Base-by-base conservation (phyloP, 2,888 invertebrate species). In the Tiliacea citrago region DNA sequence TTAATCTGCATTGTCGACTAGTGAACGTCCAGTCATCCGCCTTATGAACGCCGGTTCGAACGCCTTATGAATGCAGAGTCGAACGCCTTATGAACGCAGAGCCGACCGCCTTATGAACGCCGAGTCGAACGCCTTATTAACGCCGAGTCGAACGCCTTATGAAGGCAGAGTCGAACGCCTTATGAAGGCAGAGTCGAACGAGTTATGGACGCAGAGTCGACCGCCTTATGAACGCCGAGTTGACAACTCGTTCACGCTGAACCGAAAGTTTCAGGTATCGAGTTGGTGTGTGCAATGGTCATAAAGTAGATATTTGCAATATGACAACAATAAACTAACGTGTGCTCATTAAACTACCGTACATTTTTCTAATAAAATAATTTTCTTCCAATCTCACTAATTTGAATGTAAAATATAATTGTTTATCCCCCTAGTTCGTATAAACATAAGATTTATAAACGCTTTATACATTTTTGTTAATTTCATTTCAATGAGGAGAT, bases 331-430 rank as follows among this genome's bases (percentile, higher is more conserved):
- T 16, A 18, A 9, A 65, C 29, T 21, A 35, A 35, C 42, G 29
- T 9, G 35, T 29, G 4, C 49, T 53, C 2, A 65, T 65, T 55
- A 16, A 60, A 61, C 39, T 62, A 82, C 24, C 13, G 9, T 57
- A 51, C 12, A 53, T 2, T 68, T 82, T 60, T 35, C 70, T 82
- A 70, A 51, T 49, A 60, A 75, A 67, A 76, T 42, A n/a, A 29
- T 47, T 69, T 60, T 45, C 55, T 68, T 9, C 12, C 45, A 74
- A 68, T 68, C 45, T 78, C 62, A 70, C 71, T 70, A 47, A 67
- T 18, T 51, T 57, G 29, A 77, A 65, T 8, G 4, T 24, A 45
- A 79, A 12, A 65, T 77, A 65, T 24, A 21, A 35, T 29, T 39
- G 29, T 47, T 39, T 5, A 55, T 39, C 49, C 45, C 29, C n/a